Percentiles rank a stretch among this genome's conserved stretches.
phyloP scores from a whole-genome alignment of 2,888 invertebrate genomes.

The Itoplectis maculator region DNA sequence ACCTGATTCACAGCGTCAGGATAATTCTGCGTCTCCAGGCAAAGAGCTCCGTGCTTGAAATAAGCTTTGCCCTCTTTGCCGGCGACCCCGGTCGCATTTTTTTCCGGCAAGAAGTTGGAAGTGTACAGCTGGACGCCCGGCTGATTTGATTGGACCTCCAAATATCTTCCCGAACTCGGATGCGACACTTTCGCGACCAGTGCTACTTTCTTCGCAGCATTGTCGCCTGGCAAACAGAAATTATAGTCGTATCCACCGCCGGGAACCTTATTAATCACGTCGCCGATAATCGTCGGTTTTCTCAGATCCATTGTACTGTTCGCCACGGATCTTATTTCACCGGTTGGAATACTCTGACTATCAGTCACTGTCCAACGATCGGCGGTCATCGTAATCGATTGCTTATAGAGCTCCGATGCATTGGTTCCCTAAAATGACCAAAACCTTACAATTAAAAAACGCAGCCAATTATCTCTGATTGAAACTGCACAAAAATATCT shows the following conservation, averaged over 20 bases:
- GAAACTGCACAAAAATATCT: too few relatives aligned
- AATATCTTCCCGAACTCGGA: conserved; percentile 89
- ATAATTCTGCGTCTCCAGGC: conserved; percentile 96
- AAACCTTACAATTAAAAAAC: neutral
- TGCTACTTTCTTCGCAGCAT: conserved; percentile 82
- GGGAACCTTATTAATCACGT: conserved; percentile 89
- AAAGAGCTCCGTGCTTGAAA: conserved; percentile 92
- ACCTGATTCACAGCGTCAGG: conserved; percentile 96
- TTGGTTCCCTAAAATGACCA: conserved; percentile 86
- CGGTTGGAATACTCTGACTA: conserved; percentile 90
- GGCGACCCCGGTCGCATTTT: conserved; percentile 84
- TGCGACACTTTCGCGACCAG: conserved; percentile 90
- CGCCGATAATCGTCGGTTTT: conserved; percentile 87
- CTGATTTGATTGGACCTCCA: conserved; percentile 94
- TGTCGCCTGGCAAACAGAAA: conserved; percentile 87
- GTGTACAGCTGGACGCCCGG: conserved; percentile 97
- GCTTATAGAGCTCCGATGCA: conserved; percentile 88
- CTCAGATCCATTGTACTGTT: conserved; percentile 91
- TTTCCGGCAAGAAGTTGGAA: conserved; percentile 90
- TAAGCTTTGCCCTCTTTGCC: conserved; percentile 91
- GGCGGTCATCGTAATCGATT: conserved; percentile 90
- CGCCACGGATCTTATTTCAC: conserved; percentile 90
- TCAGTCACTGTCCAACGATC: conserved; percentile 91
- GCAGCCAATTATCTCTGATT: neutral
- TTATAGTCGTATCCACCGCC: conserved; percentile 93